A percentile compares a stretch with the other conserved stretches of the same genome.
phyloP scores from a whole-genome alignment of 2,888 invertebrate genomes.

The Clostera curtula region DNA sequence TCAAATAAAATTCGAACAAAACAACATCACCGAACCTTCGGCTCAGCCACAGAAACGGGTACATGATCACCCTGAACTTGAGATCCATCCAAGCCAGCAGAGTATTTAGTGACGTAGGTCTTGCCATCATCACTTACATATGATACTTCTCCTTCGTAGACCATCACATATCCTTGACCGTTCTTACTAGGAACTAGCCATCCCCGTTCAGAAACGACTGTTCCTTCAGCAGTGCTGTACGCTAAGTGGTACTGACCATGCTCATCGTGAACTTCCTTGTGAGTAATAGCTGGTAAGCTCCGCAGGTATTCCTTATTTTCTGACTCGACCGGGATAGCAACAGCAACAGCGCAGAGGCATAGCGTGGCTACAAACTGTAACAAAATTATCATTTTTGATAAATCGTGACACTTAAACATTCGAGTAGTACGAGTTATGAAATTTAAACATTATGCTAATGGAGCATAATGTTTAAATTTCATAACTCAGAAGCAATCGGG shows the following conservation, averaged over 20 bases:
- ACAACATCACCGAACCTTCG: too few relatives aligned
- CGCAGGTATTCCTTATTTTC: conserved; percentile 20
- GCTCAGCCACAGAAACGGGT: conserved; percentile 21
- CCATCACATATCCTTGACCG: conserved; percentile 32
- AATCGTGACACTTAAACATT: too few relatives aligned
- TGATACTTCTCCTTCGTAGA: conserved; percentile 40
- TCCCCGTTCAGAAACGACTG: conserved; percentile 39
- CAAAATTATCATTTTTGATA: too few relatives aligned
- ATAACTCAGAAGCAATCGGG: too few relatives aligned
- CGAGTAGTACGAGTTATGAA: too few relatives aligned
- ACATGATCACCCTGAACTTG: conserved; percentile 37
- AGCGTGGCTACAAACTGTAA: conserved; percentile 29
- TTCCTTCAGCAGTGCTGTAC: conserved; percentile 49
- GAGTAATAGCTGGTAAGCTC: conserved; percentile 31
- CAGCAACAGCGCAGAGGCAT: conserved; percentile 24
- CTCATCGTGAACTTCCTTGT: conserved; percentile 39
- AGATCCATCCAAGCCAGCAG: conserved; percentile 39
- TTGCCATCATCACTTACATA: conserved; percentile 45
- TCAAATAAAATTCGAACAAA: too few relatives aligned
- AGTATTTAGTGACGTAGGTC: conserved; percentile 44
- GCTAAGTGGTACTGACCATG: conserved; percentile 40
- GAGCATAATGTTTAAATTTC: too few relatives aligned
- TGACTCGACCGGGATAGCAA: conserved; percentile 22
- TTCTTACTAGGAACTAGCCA: conserved; percentile 34
- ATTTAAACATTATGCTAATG: too few relatives aligned